Conservation (phyloP, 1,140 invertebrate species). For the Cyclargus thomasi region DNA sequence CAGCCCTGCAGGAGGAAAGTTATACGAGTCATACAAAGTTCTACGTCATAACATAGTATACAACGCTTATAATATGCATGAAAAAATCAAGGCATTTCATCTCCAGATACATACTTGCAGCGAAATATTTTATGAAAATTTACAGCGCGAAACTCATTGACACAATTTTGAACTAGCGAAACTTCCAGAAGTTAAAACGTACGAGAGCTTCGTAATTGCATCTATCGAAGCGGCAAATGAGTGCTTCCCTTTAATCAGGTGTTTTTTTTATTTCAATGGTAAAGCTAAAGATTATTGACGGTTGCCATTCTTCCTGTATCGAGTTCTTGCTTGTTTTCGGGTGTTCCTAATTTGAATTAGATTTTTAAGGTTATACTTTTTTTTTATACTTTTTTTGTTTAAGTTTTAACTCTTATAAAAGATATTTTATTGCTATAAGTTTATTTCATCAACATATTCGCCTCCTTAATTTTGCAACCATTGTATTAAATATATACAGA, state of each 20-base stretch:
- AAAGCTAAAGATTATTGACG: background rate
- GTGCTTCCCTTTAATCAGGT: slow-evolving; percentile 58
- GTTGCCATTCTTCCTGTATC: background rate
- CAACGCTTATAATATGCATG: too few relatives aligned
- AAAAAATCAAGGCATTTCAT: background rate
- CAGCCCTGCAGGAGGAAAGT: too few relatives aligned
- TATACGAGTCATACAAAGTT: too few relatives aligned
- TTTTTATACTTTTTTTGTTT: too few relatives aligned
- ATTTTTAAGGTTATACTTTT: too few relatives aligned
- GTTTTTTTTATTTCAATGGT: slow-evolving; percentile 29
- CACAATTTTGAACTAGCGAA: slow-evolving; percentile 36
- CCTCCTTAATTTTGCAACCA: too few relatives aligned
- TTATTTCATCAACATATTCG: too few relatives aligned
- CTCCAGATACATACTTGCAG: background rate
- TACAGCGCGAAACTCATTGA: slow-evolving; percentile 27
- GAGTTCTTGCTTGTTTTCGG: background rate
- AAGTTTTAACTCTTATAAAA: too few relatives aligned
- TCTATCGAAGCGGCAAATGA: slow-evolving; percentile 68
- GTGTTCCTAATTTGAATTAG: too few relatives aligned
- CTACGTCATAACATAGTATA: too few relatives aligned
- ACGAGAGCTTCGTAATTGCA: slow-evolving; percentile 50
- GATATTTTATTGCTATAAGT: too few relatives aligned
- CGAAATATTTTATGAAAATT: background rate
- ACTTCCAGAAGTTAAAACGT: slow-evolving; percentile 35
- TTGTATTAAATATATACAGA: too few relatives aligned